A percentile compares a stretch with the other conserved stretches of the same genome.
Evolutionary conservation across 2,113 vertebrate genomes (phyloP).

Genomic region (Cyphomyrus plagiostoma): DNA sequence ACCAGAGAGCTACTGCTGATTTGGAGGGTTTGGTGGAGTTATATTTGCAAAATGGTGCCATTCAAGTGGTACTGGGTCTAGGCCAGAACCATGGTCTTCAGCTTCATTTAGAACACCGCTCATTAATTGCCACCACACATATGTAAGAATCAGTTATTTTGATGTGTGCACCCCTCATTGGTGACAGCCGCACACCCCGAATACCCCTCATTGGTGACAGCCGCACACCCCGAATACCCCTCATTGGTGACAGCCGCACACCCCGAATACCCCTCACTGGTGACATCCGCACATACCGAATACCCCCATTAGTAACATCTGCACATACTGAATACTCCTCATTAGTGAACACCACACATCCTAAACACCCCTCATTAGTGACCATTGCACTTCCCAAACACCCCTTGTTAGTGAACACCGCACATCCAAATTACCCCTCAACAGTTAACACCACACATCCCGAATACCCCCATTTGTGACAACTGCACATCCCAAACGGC

Average conservation of each 20-base stretch:
- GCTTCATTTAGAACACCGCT: background rate
- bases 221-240: no score
- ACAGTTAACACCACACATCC: accelerated
- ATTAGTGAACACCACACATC: background rate
- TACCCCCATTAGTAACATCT: background rate
- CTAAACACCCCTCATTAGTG: background rate
- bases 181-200: no score
- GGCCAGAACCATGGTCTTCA: background rate
- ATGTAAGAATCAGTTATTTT: no score
- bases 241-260: no score
- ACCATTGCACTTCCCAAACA: accelerated
- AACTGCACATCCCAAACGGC: accelerated
- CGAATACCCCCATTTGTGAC: background rate
- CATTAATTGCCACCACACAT: no score
- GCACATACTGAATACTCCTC: background rate
- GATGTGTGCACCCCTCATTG: no score
- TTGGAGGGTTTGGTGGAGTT: background rate
- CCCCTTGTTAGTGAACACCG: background rate
- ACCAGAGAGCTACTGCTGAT: background rate
- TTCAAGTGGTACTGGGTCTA: background rate
- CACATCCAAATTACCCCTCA: background rate
- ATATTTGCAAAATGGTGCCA: background rate
- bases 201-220: no score
- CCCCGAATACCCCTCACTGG: no score
- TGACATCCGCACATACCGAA: background rate